Conservation (phyloP, 1,140 invertebrate species). For the Orius laevigatus region DNA sequence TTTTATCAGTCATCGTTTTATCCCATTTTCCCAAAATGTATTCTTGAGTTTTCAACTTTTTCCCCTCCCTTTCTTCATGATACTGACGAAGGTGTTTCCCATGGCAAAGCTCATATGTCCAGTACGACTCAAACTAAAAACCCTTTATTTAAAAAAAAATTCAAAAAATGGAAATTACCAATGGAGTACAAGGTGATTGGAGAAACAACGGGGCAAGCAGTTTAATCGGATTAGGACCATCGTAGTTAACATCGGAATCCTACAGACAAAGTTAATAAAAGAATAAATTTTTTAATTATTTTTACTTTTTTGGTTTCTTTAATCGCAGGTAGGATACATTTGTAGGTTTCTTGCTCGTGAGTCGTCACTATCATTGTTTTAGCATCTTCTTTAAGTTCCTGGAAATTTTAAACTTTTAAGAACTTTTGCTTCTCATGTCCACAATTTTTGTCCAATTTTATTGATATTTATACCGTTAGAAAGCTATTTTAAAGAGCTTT, state of each 20-base stretch:
- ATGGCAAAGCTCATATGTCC: conserved; percentile 96
- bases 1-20: conserved; percentile 29
- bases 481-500: too few species aligned
- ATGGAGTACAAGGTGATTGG: conserved; percentile 53
- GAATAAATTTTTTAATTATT: not conserved
- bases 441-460: too few species aligned
- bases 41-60: conserved; percentile 62
- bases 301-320: conserved; percentile 33
- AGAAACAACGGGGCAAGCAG: conserved; percentile 58
- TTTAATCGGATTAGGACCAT: conserved; percentile 46
- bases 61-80: conserved; percentile 84
- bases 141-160: conserved; percentile 19
- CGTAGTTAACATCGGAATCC: conserved; percentile 24
- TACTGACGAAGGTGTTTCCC: conserved; percentile 79
- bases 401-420: too few species aligned
- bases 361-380: conserved; percentile 30
- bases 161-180: conserved; percentile 34
- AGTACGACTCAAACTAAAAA: conserved; percentile 76
- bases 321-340: conserved; percentile 54
- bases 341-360: conserved; percentile 33
- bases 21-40: conserved; percentile 65
- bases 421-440: too few species aligned
- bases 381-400: conserved; percentile 22
- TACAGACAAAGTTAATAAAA: conserved; percentile 18
- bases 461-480: too few species aligned